phyloP scores from a whole-genome alignment of 2,113 vertebrate genomes.

The Pangasianodon hypophthalmus region DNA sequence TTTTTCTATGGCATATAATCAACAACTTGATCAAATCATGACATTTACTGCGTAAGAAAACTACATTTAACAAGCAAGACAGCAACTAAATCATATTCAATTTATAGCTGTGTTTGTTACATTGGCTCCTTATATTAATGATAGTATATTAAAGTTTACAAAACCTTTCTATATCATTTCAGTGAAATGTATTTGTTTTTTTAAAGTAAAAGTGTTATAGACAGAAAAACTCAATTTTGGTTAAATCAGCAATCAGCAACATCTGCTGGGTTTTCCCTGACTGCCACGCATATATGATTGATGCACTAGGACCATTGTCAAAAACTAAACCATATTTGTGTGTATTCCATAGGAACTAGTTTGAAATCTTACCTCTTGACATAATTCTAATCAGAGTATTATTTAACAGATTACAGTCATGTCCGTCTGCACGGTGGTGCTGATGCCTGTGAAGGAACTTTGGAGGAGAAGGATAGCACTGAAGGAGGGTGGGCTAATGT shows the following conservation, averaged over 20 bases:
- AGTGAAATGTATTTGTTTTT: neutral
- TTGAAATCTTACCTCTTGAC: neutral
- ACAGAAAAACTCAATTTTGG: neutral
- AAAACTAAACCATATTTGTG: neutral
- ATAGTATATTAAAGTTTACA: too few relatives aligned
- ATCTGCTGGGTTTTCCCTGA: neutral
- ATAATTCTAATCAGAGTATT: neutral
- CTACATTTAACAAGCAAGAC: neutral
- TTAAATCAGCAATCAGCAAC: neutral
- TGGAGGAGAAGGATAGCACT: neutral
- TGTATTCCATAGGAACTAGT: neutral
- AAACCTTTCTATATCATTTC: neutral
- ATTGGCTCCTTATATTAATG: too few relatives aligned
- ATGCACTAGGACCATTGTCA: neutral
- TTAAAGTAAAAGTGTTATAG: neutral
- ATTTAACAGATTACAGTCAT: constrained; percentile 47
- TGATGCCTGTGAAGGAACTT: constrained; percentile 58
- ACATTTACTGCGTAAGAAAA: neutral
- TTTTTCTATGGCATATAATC: too few relatives aligned
- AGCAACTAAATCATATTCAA: neutral
- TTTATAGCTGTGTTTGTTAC: neutral
- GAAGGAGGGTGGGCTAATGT: rapidly evolving
- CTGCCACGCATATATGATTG: neutral
- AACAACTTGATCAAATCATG: neutral
- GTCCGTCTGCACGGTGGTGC: constrained; percentile 27